Evolutionary conservation across 2,888 invertebrate genomes (phyloP), one percentile per base, ranked within the genome.

Genomic region (Anodontia alba): DNA sequence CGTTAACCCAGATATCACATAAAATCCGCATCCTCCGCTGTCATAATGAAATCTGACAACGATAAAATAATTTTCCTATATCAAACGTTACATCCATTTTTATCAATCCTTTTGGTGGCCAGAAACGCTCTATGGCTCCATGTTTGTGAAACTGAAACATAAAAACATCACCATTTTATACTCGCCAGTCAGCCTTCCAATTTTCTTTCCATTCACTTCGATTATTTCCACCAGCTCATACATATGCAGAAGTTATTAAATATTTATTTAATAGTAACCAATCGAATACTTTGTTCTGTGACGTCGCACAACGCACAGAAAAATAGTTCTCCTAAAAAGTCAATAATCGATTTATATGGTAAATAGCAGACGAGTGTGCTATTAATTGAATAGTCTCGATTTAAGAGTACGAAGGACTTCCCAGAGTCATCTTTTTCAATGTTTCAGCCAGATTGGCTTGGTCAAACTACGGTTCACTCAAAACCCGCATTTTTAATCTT

Each of bases 241-340:
- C 43, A 46, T 86, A 88, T 88, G 88, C 87, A 75, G 73, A 83
- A 78, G 67, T 78, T 86, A 87, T 88, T 88, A 87, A 87, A 88
- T 88, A 88, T 88, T 87, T 86, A 86, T 87, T 79, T 78, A 79
- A 77, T 76, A 73, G 76, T 76, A 76, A 69, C 80, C 81, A 84
- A 86, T 86, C 83, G 78, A 86, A 83, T 86, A 76, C 81, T 73
- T 76, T 68, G 66, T 70, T 76, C 10, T 20, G 68, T 85, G 84
- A 85, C 84, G 84, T 85, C 84, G 82, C 79, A 51, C 26, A 26
- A 29, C 26, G 29, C 33, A 62, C 29, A 33, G 62, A 62, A 62
- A 62, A 62, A 26, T 62, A 62, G 31, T 62, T 62, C 29, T 62
- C 33, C 62, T 62, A 62, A 62, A 62, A 62, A 29, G 62, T 62